These are phyloP conservation scores for Caradrina clavipalpis DNA, from an alignment of 2,888 invertebrate genomes.

Conservation along the genomic window DNA sequence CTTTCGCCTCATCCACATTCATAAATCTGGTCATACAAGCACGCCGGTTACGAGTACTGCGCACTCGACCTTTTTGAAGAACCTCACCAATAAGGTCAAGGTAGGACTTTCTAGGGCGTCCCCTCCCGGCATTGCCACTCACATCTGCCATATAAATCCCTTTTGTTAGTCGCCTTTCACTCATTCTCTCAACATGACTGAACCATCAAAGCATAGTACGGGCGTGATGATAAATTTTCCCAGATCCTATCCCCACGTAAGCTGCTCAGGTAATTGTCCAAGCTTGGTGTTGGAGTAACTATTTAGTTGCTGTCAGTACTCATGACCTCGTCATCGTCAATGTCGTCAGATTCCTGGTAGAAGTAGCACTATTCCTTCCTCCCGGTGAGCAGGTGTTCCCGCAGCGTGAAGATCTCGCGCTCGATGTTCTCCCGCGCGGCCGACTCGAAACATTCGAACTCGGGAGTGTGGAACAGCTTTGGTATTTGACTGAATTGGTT, in stretches of 20 bases:
- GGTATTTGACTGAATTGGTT: constrained; percentile 84
- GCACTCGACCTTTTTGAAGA: too few species aligned
- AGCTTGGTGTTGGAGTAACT: constrained; percentile 36
- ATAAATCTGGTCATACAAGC: too few species aligned
- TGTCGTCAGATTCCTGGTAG: constrained; percentile 32
- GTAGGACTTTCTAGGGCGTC: too few species aligned
- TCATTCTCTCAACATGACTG: too few species aligned
- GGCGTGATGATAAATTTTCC: not conserved
- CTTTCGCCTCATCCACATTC: too few species aligned
- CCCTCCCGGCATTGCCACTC: too few species aligned
- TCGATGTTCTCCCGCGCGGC: constrained; percentile 84
- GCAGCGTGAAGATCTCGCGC: constrained; percentile 80
- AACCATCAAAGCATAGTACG: too few species aligned
- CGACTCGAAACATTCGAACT: constrained; percentile 82
- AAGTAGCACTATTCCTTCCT: constrained; percentile 69
- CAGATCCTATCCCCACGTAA: constrained; percentile 3
- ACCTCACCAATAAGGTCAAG: too few species aligned
- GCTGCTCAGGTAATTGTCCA: constrained; percentile 48
- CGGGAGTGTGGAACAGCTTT: constrained; percentile 82
- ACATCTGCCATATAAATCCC: too few species aligned
- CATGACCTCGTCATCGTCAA: constrained; percentile 37
- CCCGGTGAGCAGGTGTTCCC: constrained; percentile 77
- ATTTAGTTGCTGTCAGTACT: constrained; percentile 48
- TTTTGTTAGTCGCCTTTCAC: too few species aligned
- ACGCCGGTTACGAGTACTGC: too few species aligned